Conservation (phyloP, 2,113 vertebrate species). For the Neomonachus schauinslandi region DNA sequence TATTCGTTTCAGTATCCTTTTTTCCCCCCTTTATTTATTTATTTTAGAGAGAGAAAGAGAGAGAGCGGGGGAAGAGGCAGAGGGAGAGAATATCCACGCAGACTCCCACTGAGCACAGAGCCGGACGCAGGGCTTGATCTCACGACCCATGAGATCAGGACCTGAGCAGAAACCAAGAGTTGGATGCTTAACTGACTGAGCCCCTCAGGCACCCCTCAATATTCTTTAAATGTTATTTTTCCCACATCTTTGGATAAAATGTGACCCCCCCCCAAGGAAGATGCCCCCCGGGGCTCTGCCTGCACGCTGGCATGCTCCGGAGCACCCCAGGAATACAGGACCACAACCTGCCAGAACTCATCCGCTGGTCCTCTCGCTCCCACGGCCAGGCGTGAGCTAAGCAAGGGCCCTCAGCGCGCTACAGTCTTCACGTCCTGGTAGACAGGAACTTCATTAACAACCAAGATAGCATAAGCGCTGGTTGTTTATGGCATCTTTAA, state of each 20-base stretch:
- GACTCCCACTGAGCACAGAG: not conserved
- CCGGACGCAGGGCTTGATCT: not conserved
- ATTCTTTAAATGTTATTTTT: not conserved
- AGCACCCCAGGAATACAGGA: not conserved
- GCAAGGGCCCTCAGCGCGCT: not conserved
- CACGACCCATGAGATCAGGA: not conserved
- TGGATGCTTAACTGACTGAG: not conserved
- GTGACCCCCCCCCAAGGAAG: not conserved
- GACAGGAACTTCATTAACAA: conserved; percentile 60
- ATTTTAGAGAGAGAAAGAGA: not conserved
- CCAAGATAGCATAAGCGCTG: conserved; percentile 56
- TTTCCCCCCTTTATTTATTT: not conserved
- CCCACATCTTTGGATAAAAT: not conserved
- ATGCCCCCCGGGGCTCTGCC: not conserved
- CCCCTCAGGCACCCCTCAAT: not conserved
- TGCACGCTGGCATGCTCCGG: rapidly evolving
- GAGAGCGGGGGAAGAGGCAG: not conserved
- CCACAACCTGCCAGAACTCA: not conserved
- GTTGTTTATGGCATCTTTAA: conserved; percentile 75
- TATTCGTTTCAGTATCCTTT: not conserved
- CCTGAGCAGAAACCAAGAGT: not conserved
- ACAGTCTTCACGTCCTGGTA: not conserved
- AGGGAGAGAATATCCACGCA: not conserved
- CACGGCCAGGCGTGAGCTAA: not conserved
- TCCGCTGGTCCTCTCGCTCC: not conserved